Conservation (phyloP, 2,797 vertebrate species). For the Tiaroga cobitis region DNA sequence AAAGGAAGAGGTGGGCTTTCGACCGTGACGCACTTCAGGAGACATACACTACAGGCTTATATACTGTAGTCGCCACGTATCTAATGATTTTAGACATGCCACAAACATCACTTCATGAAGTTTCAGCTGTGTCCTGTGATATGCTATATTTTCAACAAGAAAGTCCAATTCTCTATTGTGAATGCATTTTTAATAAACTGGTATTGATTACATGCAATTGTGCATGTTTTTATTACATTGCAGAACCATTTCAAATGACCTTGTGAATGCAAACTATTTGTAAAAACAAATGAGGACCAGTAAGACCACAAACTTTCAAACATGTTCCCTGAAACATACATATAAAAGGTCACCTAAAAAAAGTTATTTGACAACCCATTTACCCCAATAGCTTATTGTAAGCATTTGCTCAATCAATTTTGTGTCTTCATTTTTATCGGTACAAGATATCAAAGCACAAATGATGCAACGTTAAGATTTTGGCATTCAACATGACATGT, state of each 20-base stretch:
- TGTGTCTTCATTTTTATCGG: neutral
- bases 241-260: neutral
- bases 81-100: too few relatives aligned
- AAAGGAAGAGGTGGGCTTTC: too few relatives aligned
- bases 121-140: neutral
- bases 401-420: neutral
- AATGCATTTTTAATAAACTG: neutral
- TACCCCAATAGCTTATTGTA: neutral
- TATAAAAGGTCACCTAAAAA: neutral
- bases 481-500: neutral
- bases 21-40: too few relatives aligned
- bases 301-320: neutral
- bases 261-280: neutral
- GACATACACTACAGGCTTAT: too few relatives aligned
- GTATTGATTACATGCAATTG: neutral
- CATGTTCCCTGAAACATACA: neutral
- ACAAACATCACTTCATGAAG: neutral
- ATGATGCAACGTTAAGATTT: neutral
- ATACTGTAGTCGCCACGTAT: too few relatives aligned
- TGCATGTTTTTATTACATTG: neutral
- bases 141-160: neutral
- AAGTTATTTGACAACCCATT: neutral
- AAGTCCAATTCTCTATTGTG: neutral
- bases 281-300: neutral
- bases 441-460: neutral